Conservation (phyloP, 2,797 vertebrate genomes). For the Rhinoraja longicauda region DNA sequence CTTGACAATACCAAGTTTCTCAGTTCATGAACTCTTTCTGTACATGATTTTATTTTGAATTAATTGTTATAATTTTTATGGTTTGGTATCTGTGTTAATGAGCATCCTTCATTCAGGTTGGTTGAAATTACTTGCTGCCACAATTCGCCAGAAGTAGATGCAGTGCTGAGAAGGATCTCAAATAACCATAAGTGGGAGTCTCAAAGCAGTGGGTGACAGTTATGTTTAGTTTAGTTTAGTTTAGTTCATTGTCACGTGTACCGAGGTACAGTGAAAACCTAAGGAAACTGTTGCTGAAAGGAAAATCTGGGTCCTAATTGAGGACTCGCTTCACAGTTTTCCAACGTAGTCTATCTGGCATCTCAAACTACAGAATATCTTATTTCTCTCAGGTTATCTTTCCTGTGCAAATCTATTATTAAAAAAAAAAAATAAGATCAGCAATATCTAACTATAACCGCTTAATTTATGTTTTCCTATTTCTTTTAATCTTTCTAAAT, state of each 20-base stretch:
- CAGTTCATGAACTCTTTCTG: background rate
- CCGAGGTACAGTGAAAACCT: too few species aligned
- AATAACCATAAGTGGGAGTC: background rate
- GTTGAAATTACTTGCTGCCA: background rate
- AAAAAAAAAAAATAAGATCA: too few species aligned
- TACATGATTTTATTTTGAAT: background rate
- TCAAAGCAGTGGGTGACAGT: background rate
- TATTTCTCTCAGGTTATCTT: background rate
- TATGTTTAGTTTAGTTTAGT: too few species aligned
- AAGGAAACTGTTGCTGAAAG: background rate
- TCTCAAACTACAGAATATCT: background rate
- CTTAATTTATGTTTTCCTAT: background rate
- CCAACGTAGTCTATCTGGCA: background rate
- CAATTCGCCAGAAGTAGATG: background rate
- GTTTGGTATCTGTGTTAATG: background rate
- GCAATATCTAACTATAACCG: background rate
- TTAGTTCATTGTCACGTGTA: too few species aligned
- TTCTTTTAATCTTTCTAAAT: background rate
- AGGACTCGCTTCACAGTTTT: background rate
- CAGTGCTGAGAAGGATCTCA: background rate
- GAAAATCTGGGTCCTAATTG: background rate
- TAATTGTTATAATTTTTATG: background rate
- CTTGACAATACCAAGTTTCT: background rate
- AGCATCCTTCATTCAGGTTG: background rate
- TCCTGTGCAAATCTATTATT: background rate